Base-by-base conservation (phyloP, 2,113 vertebrate species). In the Ivindomyrus marchei region DNA sequence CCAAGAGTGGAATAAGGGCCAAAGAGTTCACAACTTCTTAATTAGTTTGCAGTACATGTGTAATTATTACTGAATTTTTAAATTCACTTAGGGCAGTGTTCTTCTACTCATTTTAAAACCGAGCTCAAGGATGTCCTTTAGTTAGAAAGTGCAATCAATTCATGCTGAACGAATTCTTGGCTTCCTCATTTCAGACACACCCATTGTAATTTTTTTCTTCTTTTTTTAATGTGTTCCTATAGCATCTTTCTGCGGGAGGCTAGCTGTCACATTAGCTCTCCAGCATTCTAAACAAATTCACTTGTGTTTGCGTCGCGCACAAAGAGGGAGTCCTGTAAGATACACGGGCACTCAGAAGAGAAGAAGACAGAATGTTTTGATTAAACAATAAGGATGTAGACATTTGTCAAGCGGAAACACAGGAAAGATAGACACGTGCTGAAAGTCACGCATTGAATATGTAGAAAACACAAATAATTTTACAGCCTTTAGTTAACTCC, bases 51-150 rank as follows among this genome's bases (percentile, higher is more conserved):
- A 88, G 91, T 94, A 90, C 92, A 93, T 93, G 92, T 94, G 92
- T 95, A 95, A 95, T 95, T 95, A 95, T 94, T 93, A 90, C 92
- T 94, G 94, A 94, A 94, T 96, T 95, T 94, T 95, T 94, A 94
- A 95, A 95, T 94, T 94, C 93, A 94, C 94, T 95, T 93, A 91
- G 92, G 94, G 95, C 94, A 39, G 53, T 62, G 10, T 92, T 91
- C 52, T 74, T 89, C 89, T 91, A 89, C 92, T 92, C 93, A 91
- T 94, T 92, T 93, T 92, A 88, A 91, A 93, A 91, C 74, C 91
- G 93, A 93, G 92, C 93, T 93, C 91, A 93, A 91, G 92, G 90
- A 94, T 95, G 94, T 95, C 94, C 95, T 94, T 92, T 91, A 94
- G 94, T 93, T 85, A 94, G 90, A 87, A 85, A 66, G 88, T 85